phyloP scores from a whole-genome alignment of 2,113 vertebrate genomes.

The Dolichotis patagonum region DNA sequence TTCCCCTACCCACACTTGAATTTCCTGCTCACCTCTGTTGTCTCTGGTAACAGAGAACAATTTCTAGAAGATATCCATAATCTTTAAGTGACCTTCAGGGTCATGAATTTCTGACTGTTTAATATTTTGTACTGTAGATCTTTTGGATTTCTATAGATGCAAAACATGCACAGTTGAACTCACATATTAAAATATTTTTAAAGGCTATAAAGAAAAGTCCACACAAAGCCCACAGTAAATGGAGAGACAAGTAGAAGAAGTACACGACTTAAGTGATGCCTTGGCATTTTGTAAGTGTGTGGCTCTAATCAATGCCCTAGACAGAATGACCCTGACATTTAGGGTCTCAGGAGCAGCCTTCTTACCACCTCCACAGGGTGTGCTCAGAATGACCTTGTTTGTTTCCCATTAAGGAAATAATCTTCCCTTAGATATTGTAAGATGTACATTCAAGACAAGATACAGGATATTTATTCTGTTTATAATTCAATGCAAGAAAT shows the following conservation, averaged over 20 bases:
- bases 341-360: not conserved
- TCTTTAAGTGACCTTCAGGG: not conserved
- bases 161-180: not conserved
- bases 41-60: not conserved
- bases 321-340: not conserved
- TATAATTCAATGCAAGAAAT: not conserved
- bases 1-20: not conserved
- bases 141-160: not conserved
- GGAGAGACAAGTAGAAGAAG: not conserved
- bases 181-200: constrained; percentile 3
- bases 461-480: not conserved
- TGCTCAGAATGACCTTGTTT: not conserved
- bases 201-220: not conserved
- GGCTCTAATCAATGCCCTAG: not conserved
- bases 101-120: not conserved
- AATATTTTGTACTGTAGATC: not conserved
- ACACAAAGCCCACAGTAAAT: not conserved
- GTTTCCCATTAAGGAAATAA: not conserved
- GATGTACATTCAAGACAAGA: not conserved
- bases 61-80: not conserved
- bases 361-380: not conserved
- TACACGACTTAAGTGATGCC: not conserved
- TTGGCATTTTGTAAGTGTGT: not conserved
- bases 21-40: not conserved
- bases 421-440: not conserved